Base-by-base conservation (phyloP, 1,140 invertebrate genomes). In the Triops longicaudatus region DNA sequence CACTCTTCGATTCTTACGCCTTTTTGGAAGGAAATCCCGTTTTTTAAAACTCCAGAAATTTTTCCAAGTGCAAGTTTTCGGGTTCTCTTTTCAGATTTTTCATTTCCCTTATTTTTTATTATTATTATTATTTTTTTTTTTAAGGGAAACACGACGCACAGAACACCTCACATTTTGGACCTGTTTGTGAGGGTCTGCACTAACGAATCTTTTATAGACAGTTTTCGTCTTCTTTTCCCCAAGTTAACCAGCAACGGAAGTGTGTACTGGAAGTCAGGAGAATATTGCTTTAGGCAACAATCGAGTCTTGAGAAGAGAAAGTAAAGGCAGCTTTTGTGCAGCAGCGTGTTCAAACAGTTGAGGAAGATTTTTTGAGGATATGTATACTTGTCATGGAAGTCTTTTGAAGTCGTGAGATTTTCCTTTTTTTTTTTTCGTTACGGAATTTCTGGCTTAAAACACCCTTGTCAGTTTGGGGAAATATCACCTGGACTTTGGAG, bases 381-480 rank as follows among this genome's bases (percentile, higher is more conserved):
- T 63, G 14, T 63, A 63, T 63, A 63, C 50, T 63, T 63, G 50
- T 63, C 50, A 63, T 63, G 50, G 17, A 63, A 63, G 22, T 63
- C 50, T 63, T n/a, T n/a, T 63, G 17, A 5, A 63, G 11, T 63
- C 50, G 50, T 22, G 6, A 63, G 50, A 63, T 63, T 63, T 10
- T 63, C 22, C 22, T 63, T 17, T 63, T 17, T 44, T 17, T 44
- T 22, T 22, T 37, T 37, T 7, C 31, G 31, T 37, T 37, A 7
- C 31, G 7, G 31, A 37, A 37, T 37, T 37, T 37, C 31, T 37
- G 31, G 31, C 31, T 37, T 37, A 37, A 7, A 37, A 7, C 31
- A 4, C 31, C 31, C 31, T 37, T 37, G 31, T 37, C 31, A 37
- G 31, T 37, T 37, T 37, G 7, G 31, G 31, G 31, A 4, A 37